phyloP scores from a whole-genome alignment of 1,140 invertebrate genomes.

The Drosophila parvula region DNA sequence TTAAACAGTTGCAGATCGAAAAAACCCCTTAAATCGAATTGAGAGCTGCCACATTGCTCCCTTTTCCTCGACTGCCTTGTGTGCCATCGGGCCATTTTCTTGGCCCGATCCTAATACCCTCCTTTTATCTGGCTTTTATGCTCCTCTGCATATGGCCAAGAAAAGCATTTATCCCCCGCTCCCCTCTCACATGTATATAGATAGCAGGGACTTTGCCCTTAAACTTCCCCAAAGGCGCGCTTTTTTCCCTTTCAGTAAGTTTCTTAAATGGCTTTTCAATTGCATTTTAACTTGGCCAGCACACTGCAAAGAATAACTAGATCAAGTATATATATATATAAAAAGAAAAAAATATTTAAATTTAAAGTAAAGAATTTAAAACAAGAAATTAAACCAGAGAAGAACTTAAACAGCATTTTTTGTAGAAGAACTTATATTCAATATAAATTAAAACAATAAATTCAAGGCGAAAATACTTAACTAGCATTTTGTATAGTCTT shows the following conservation, averaged over 20 bases:
- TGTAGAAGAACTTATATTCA: too few species aligned
- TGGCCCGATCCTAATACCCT: constrained; percentile 43
- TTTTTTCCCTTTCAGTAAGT: constrained; percentile 40
- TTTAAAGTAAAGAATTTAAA: too few species aligned
- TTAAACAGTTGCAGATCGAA: constrained; percentile 13
- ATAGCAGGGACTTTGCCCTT: constrained; percentile 3
- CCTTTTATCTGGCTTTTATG: constrained; percentile 47
- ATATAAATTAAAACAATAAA: too few species aligned
- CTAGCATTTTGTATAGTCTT: too few species aligned
- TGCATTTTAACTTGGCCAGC: constrained; percentile 56
- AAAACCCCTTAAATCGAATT: constrained; percentile 28
- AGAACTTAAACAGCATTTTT: too few species aligned
- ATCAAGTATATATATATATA: not conserved
- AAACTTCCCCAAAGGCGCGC: constrained; percentile 24
- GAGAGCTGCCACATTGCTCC: not conserved
- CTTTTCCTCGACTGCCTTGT: too few species aligned
- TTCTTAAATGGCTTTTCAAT: constrained; percentile 75
- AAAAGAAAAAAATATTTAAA: not conserved
- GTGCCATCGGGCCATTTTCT: constrained; percentile 26
- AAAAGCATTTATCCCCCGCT: constrained; percentile 5
- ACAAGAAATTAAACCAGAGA: not conserved
- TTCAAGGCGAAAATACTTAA: too few species aligned
- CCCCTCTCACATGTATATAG: not conserved
- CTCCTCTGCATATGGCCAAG: constrained; percentile 47
- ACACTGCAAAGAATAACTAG: not conserved